Base-by-base conservation (phyloP, 1,140 invertebrate species). In the Wasmannia auropunctata region DNA sequence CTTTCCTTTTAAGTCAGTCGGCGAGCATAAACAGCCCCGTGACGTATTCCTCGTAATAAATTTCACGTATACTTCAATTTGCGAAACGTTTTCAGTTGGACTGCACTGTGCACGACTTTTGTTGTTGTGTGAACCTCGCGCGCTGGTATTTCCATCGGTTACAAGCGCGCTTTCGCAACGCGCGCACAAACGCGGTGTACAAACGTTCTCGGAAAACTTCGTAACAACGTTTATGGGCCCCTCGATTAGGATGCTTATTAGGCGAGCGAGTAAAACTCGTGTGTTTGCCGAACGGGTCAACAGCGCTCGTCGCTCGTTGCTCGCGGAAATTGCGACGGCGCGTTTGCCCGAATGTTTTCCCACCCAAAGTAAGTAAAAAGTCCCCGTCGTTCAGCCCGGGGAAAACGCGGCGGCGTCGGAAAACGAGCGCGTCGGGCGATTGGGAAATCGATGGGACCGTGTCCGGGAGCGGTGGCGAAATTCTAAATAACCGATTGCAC, bases 401-500 rank as follows among this genome's bases (percentile, higher is more conserved):
- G 46, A 37, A 25, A n/a, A n/a, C n/a, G n/a, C n/a, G n/a, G n/a
- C 3, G 11, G 28, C 3, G 51, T 67, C 79, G 65, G 37, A 16
- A n/a, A n/a, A 34, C 28, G 77, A 43, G 58, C 31, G 56, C 56
- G n/a, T n/a, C n/a, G 81, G 69, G 37, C 88, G 75, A 90, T 74
- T 83, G 85, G 85, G 54, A 91, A 91, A 88, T 91, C 88, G 88
- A 75, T 83, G 86, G 85, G 63, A 51, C 54, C 81, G 49, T 85
- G 85, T 87, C 69, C 54, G 31, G 65, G 14, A 63, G 79, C 19
- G 88, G 87, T 91, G 86, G 86, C 74, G 83, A 93, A 90, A 91
- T 92, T 91, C 90, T 93, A 90, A 93, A 93, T 93, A 93, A 93
- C 89, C 90, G 91, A 93, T 93, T 74, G 88, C 81, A 91, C 91